Evolutionary conservation across 1,140 invertebrate species (phyloP).

Genomic region (Laupala kohalensis): DNA sequence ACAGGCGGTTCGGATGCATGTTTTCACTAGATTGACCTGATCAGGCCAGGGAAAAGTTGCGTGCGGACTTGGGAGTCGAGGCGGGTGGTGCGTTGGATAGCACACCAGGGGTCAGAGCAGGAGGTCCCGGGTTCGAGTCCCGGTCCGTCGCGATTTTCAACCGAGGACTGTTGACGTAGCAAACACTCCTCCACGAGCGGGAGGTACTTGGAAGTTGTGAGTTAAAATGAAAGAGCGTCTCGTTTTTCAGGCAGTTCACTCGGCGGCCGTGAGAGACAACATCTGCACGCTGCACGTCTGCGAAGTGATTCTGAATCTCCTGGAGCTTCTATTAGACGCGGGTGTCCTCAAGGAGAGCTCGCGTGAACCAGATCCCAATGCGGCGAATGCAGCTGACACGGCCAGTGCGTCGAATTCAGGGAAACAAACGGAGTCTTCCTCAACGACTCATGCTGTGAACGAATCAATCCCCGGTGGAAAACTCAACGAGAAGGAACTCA

Average conservation of each 20-base stretch:
- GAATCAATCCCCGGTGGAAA: background rate
- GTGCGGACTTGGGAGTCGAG: no score
- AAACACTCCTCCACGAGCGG: no score
- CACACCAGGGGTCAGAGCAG: no score
- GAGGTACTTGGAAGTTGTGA: background rate
- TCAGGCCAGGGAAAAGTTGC: no score
- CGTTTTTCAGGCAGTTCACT: constrained; percentile 61
- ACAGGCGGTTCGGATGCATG: no score
- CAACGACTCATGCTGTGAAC: background rate
- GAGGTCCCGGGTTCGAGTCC: no score
- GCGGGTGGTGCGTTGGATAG: no score
- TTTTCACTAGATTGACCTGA: no score
- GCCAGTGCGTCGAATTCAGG: background rate
- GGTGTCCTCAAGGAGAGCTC: constrained; percentile 54
- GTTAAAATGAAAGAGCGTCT: background rate
- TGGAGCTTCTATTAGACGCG: constrained; percentile 79
- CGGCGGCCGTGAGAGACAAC: constrained; percentile 61
- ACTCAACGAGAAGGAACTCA: constrained; percentile 18
- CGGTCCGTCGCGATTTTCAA: no score
- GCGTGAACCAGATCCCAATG: constrained; percentile 25
- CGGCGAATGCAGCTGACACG: background rate
- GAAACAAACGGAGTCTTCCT: background rate
- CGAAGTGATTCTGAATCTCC: constrained; percentile 77
- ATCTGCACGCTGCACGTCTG: constrained; percentile 69
- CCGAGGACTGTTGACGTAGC: no score